These are phyloP conservation scores for Phania funesta DNA, from an alignment of 2,888 invertebrate genomes.

Conservation along the genomic window DNA sequence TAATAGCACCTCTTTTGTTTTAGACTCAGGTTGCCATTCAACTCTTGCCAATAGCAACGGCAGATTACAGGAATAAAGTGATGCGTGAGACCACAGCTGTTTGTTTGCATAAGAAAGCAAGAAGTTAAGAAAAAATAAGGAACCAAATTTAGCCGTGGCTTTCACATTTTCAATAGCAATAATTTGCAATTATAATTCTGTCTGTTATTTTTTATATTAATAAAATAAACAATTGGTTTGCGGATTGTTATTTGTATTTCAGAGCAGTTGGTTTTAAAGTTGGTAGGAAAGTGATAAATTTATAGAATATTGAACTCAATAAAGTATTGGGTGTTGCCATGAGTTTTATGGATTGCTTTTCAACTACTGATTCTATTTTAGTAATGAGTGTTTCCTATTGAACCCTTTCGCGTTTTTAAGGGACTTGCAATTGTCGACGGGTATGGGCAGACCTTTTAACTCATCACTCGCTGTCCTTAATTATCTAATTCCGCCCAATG, in stretches of 20 bases:
- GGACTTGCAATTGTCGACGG: too few relatives aligned
- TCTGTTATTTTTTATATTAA: constrained; percentile 35
- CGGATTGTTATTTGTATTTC: background rate
- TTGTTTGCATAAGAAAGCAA: constrained; percentile 57
- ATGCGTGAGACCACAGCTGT: constrained; percentile 67
- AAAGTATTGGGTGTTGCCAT: too few relatives aligned
- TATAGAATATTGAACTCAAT: too few relatives aligned
- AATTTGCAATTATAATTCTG: constrained; percentile 67
- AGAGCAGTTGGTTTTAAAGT: constrained; percentile 9
- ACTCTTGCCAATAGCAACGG: constrained; percentile 31
- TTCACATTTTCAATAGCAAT: constrained; percentile 61
- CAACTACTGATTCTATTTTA: too few relatives aligned
- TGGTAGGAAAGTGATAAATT: background rate
- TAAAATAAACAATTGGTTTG: constrained; percentile 22
- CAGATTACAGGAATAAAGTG: constrained; percentile 36
- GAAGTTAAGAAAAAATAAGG: background rate
- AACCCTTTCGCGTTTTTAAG: too few relatives aligned
- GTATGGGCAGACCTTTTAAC: too few relatives aligned
- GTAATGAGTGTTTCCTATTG: too few relatives aligned
- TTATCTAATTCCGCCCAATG: too few relatives aligned
- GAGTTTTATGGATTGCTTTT: background rate
- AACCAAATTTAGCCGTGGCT: constrained; percentile 30
- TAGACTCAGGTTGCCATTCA: constrained; percentile 15
- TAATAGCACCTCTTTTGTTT: constrained; percentile 62
- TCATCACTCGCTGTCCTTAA: too few relatives aligned